These are phyloP conservation scores for Pseudotriccus pelzelni DNA, from an alignment of 2,797 vertebrate genomes.

Conservation along the genomic window DNA sequence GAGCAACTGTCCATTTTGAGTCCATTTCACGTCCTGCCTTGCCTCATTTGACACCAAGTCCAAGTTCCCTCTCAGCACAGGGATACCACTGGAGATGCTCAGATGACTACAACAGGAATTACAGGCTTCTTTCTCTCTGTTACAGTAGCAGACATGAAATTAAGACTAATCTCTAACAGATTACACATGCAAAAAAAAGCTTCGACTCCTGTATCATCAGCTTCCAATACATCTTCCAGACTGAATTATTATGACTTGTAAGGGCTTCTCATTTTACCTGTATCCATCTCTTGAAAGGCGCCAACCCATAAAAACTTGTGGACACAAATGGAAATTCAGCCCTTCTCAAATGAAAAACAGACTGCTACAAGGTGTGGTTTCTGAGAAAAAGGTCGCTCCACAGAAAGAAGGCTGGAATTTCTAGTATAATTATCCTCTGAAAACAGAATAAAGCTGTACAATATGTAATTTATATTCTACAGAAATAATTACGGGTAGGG, in stretches of 20 bases:
- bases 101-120: background rate
- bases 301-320: background rate
- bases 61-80: background rate
- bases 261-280: background rate
- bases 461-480: conserved; percentile 34
- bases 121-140: background rate
- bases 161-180: background rate
- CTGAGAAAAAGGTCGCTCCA: background rate
- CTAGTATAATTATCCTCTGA: conserved; percentile 36
- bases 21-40: background rate
- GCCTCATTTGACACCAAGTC: background rate
- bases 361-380: conserved; percentile 19
- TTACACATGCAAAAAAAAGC: background rate
- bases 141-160: background rate
- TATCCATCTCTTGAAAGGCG: background rate
- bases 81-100: background rate
- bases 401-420: conserved; percentile 34
- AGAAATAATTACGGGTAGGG: conserved; percentile 32
- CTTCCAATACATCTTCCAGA: background rate
- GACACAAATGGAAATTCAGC: background rate
- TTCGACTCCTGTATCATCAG: background rate
- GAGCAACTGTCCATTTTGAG: background rate
- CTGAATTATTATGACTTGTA: background rate
- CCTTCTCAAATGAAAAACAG: conserved; percentile 9
- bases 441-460: conserved; percentile 39